Conservation (phyloP, 2,113 vertebrate genomes). For the Promerops cafer region DNA sequence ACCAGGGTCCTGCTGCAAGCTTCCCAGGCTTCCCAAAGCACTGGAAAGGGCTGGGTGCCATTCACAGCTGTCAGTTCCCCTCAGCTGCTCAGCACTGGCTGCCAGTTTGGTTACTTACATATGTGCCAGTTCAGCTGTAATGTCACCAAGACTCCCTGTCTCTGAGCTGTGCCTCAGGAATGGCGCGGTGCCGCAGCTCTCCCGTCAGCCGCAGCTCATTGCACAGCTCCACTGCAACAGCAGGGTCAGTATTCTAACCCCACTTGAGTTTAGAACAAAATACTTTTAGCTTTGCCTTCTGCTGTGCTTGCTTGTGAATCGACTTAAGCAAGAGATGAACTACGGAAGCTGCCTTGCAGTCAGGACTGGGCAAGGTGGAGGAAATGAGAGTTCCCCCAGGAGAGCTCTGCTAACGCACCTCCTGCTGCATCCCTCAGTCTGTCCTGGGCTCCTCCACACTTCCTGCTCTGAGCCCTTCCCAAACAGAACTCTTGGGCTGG, state of each 20-base stretch:
- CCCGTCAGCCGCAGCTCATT: background rate
- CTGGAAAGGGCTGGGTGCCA: background rate
- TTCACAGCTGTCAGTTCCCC: background rate
- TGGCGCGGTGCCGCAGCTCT: too few species aligned
- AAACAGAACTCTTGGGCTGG: background rate
- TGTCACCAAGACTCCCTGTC: background rate
- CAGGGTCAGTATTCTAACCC: background rate
- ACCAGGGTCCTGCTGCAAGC: background rate
- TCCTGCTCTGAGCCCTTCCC: background rate
- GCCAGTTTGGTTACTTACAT: background rate
- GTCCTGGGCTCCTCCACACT: background rate
- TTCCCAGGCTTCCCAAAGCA: background rate
- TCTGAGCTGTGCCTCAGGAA: background rate
- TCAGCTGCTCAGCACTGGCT: background rate
- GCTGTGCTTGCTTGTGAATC: background rate
- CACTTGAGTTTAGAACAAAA: background rate
- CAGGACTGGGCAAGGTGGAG: background rate
- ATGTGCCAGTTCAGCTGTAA: background rate
- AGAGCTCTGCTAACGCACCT: background rate
- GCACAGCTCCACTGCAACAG: background rate
- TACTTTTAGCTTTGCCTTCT: background rate
- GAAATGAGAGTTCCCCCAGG: background rate
- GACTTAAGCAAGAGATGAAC: accelerated
- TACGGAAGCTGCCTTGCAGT: background rate
- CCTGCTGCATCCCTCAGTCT: background rate